Base-by-base conservation (phyloP, 2,888 invertebrate species). In the Eupithecia subfuscata region DNA sequence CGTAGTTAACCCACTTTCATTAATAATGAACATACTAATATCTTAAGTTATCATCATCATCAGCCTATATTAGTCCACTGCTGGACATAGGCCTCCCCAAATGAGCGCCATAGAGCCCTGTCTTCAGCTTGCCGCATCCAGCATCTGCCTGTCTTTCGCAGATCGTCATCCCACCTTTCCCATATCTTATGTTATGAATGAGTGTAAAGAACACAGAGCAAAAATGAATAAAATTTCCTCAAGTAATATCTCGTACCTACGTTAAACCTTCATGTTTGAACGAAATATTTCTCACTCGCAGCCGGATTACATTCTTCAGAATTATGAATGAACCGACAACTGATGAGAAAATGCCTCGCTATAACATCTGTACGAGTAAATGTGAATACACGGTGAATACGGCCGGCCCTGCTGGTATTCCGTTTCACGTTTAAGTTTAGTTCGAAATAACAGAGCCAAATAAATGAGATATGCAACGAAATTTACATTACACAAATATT, bases 281-380 rank as follows among this genome's bases (percentile, higher is more conserved):
- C 25, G 64, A 74, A 72, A 77, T 71, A 70, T 69, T 71, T 37
- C 65, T 37, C 43, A 73, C 63, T 34, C 69, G 56, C 30, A 48
- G 74, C 68, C 11, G 30, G 60, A 76, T 73, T 75, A 30, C 72
- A 75, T 75, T 78, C 75, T 74, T 76, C 74, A 75, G 78, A 73
- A 78, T 73, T 69, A 79, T 74, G 71, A 76, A 79, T 77, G 73
- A 72, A 72, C 70, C 14, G 73, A 73, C n/a, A 43, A 69, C 64
- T 74, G 69, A 77, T 77, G 78, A 69, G 76, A 80, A 79, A 78
- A 79, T 77, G 69, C 71, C 52, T 76, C 77, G 77, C 75, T 81
- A 64, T 64, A 76, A 80, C 82, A 82, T 82, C 78, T 82, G 80
- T 75, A 69, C 8, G 34, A 64, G 18, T 18, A 34, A 60, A 3